phyloP scores from a whole-genome alignment of 2,888 invertebrate genomes.

The Hypomecis atomaria region DNA sequence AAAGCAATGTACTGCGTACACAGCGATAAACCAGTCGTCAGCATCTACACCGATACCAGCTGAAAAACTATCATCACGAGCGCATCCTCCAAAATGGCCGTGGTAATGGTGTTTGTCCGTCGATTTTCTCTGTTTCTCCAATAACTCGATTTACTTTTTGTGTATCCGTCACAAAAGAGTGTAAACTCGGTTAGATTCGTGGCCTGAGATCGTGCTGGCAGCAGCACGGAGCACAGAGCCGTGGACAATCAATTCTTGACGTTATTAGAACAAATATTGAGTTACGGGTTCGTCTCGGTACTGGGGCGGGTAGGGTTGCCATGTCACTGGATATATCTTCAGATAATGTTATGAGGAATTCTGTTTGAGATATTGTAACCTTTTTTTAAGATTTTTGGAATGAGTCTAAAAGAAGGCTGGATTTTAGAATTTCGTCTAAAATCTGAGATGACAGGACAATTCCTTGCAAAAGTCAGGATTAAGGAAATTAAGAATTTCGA shows the following conservation, averaged over 20 bases:
- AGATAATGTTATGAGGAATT: too few relatives aligned
- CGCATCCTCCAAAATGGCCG: slow-evolving; percentile 79
- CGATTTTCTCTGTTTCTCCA: slow-evolving; percentile 82
- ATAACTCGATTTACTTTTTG: slow-evolving; percentile 85
- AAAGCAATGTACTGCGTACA: slow-evolving; percentile 48
- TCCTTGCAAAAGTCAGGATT: too few relatives aligned
- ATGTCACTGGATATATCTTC: neutral
- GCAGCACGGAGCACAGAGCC: slow-evolving; percentile 59
- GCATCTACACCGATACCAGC: slow-evolving; percentile 40
- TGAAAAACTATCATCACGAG: slow-evolving; percentile 82
- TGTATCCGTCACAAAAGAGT: slow-evolving; percentile 68
- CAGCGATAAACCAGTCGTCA: slow-evolving; percentile 7
- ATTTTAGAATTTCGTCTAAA: too few relatives aligned
- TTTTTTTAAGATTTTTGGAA: too few relatives aligned
- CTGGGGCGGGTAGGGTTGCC: slow-evolving; percentile 3
- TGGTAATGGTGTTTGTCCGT: slow-evolving; percentile 82
- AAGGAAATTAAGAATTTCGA: too few relatives aligned
- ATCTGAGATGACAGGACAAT: too few relatives aligned
- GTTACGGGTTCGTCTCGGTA: slow-evolving; percentile 68
- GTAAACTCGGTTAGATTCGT: slow-evolving; percentile 81
- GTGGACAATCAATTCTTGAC: slow-evolving; percentile 74
- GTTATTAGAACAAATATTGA: slow-evolving; percentile 81
- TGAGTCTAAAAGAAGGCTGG: too few relatives aligned
- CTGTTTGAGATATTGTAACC: too few relatives aligned
- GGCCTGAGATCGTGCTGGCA: slow-evolving; percentile 66